Conservation (phyloP, 1,140 invertebrate genomes). For the Caenorhabditis remanei region DNA sequence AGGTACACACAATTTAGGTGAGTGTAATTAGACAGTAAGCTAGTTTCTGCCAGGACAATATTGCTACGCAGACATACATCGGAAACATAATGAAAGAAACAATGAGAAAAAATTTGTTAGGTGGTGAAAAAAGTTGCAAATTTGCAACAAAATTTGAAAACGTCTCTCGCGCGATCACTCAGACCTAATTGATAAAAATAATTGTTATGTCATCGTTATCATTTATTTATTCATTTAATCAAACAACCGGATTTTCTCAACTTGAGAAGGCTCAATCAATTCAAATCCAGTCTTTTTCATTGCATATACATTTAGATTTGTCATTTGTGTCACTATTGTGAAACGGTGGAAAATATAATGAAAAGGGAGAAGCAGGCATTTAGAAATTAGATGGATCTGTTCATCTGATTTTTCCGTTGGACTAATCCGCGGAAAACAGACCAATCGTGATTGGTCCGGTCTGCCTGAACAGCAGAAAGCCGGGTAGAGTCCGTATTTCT, state of each 20-base stretch:
- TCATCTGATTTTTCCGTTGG: background rate
- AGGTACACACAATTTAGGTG: slow-evolving; percentile 15
- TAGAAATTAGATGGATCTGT: background rate
- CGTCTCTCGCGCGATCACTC: background rate
- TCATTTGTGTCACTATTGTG: too few species aligned
- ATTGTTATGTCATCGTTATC: background rate
- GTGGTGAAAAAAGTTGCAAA: too few species aligned
- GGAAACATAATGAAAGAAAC: background rate
- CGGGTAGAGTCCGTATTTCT: background rate
- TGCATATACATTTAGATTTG: background rate
- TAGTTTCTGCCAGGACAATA: background rate
- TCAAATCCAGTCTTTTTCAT: background rate
- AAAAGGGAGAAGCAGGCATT: background rate
- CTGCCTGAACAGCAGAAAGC: slow-evolving; percentile 16
- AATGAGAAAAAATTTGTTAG: background rate
- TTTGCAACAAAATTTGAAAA: background rate
- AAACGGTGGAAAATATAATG: background rate
- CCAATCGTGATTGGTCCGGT: background rate
- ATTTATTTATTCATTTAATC: background rate
- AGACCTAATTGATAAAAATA: background rate
- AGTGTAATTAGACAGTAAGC: slow-evolving; percentile 30
- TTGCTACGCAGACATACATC: background rate
- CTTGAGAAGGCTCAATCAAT: background rate
- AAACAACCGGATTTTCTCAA: background rate
- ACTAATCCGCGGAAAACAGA: background rate